Percentiles rank a stretch among this genome's conserved stretches.
Evolutionary conservation across 2,797 vertebrate species (phyloP).

Genomic region (Botia kubotai): DNA sequence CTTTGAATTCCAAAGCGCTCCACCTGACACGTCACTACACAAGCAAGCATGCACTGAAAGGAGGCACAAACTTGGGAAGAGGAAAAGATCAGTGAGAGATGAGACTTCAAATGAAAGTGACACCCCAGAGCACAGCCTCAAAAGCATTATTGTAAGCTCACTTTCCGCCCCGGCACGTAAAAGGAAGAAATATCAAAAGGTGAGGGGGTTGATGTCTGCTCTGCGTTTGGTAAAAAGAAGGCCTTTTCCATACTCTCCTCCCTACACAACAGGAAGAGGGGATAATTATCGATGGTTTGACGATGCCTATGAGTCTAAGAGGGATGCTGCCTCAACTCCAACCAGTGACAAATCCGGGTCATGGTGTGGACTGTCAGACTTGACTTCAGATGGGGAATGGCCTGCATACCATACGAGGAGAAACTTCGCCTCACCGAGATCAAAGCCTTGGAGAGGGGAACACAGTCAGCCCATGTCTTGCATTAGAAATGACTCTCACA

Average conservation of each 20-base stretch:
- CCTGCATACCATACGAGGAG: slow-evolving; percentile 58
- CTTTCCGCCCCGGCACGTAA: slow-evolving; percentile 72
- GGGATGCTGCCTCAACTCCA: slow-evolving; percentile 63
- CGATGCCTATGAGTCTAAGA: slow-evolving; percentile 61
- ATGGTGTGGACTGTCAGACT: slow-evolving; percentile 69
- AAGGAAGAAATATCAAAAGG: slow-evolving; percentile 67
- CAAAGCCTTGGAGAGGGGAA: slow-evolving; percentile 60
- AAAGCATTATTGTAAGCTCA: slow-evolving; percentile 76
- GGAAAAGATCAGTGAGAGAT: slow-evolving; percentile 66
- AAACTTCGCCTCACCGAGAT: slow-evolving; percentile 63
- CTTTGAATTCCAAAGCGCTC: slow-evolving; percentile 73
- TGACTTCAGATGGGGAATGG: slow-evolving; percentile 66
- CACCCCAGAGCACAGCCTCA: slow-evolving; percentile 72
- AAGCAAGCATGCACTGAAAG: slow-evolving; percentile 68
- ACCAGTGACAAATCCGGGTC: slow-evolving; percentile 63
- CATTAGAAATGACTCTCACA: slow-evolving; percentile 46
- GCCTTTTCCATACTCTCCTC: slow-evolving; percentile 38
- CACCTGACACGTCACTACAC: slow-evolving; percentile 71
- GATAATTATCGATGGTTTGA: slow-evolving; percentile 59
- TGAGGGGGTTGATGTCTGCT: slow-evolving; percentile 49
- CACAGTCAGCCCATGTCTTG: slow-evolving; percentile 67
- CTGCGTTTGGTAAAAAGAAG: slow-evolving; percentile 50
- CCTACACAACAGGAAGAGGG: slow-evolving; percentile 50
- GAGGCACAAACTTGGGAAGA: slow-evolving; percentile 68
- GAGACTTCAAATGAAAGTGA: slow-evolving; percentile 68